These are phyloP conservation scores for Leucoma salicis DNA, from an alignment of 2,888 invertebrate genomes.

Conservation along the genomic window DNA sequence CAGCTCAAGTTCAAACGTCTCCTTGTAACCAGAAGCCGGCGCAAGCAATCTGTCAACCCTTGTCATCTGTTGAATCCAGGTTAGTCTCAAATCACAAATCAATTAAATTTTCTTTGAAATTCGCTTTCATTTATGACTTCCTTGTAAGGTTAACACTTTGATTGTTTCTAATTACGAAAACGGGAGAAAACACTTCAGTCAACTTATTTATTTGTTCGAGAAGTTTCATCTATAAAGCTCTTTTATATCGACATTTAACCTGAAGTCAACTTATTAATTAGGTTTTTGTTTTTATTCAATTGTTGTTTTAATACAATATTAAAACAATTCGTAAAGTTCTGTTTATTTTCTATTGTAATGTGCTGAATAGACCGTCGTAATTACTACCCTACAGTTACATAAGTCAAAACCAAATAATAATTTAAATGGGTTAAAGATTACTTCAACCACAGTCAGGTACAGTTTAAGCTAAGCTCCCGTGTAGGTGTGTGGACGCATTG, in stretches of 20 bases:
- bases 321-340: no score
- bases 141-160: neutral
- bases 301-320: no score
- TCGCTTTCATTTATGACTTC: neutral
- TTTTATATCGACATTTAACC: neutral
- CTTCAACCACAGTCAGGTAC: no score
- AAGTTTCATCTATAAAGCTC: neutral
- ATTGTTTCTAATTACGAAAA: neutral
- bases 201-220: neutral
- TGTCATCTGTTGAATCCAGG: conserved; percentile 54
- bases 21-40: neutral
- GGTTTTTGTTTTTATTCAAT: neutral
- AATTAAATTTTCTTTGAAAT: neutral
- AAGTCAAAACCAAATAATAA: no score
- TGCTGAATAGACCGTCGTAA: no score
- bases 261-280: neutral
- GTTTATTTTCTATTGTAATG: no score
- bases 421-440: no score
- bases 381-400: no score
- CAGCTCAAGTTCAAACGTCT: conserved; percentile 58
- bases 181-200: neutral
- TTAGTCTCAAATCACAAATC: conserved; percentile 39
- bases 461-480: no score
- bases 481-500: no score
- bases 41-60: conserved; percentile 27